Conservation (phyloP, 2,888 invertebrate species). For the Lymantria dispar region DNA sequence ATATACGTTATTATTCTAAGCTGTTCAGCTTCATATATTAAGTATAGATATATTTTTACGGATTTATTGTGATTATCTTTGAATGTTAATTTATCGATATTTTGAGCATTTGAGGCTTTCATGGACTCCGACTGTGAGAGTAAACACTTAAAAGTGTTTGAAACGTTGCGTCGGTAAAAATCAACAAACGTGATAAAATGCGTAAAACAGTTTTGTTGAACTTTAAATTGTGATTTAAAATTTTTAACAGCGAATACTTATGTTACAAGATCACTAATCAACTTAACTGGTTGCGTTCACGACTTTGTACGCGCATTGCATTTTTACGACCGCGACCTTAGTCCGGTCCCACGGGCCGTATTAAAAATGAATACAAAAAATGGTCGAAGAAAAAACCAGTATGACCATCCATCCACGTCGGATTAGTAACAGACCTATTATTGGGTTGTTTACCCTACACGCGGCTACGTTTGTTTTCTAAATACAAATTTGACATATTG, state of each 20-base stretch:
- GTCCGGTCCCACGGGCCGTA: conserved; percentile 49
- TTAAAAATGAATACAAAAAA: conserved; percentile 55
- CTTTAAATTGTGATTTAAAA: too few relatives aligned
- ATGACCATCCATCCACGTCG: conserved; percentile 49
- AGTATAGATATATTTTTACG: too few relatives aligned
- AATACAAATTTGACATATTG: conserved; percentile 15
- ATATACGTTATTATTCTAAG: too few relatives aligned
- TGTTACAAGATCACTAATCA: conserved; percentile 30
- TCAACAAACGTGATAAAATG: too few relatives aligned
- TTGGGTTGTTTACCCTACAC: conserved; percentile 49
- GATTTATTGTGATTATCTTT: too few relatives aligned
- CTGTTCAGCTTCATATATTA: too few relatives aligned
- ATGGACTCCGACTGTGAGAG: too few relatives aligned
- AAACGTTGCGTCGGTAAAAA: too few relatives aligned
- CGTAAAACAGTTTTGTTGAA: too few relatives aligned
- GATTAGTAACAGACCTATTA: conserved; percentile 46
- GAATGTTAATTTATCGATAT: too few relatives aligned
- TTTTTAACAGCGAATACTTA: conserved; percentile 19
- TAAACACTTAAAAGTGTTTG: too few relatives aligned
- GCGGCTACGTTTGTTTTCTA: conserved; percentile 29
- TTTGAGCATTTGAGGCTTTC: too few relatives aligned
- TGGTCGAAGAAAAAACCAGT: conserved; percentile 48
- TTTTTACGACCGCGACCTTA: conserved; percentile 48
- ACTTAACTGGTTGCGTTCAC: conserved; percentile 30
- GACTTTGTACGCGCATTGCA: conserved; percentile 52